Evolutionary conservation across 2,888 invertebrate species (phyloP).

Genomic region (Hydrotaea cyrtoneurina): DNA sequence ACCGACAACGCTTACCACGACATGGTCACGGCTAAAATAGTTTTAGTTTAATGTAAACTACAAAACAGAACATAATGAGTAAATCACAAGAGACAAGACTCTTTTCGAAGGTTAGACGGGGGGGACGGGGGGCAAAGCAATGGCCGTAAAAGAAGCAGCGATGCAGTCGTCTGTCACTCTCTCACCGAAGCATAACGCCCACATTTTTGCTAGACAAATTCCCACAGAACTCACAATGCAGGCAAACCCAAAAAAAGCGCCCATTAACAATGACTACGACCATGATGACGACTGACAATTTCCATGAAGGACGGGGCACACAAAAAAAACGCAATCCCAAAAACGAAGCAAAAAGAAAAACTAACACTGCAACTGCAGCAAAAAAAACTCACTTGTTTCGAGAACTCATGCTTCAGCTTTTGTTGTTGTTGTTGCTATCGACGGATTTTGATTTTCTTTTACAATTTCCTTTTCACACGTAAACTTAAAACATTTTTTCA

Average conservation of each 20-base stretch:
- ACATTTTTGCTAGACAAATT: slow-evolving; percentile 57
- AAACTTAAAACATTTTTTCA: slow-evolving; percentile 15
- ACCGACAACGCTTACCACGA: neutral
- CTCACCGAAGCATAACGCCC: slow-evolving; percentile 75
- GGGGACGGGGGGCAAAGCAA: neutral
- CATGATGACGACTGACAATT: slow-evolving; percentile 14
- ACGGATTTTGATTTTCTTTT: slow-evolving; percentile 22
- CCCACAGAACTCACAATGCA: slow-evolving; percentile 11
- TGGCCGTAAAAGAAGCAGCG: neutral
- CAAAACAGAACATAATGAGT: neutral
- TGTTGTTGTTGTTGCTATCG: slow-evolving; percentile 32
- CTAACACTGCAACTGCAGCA: slow-evolving; percentile 9
- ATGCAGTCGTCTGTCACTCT: slow-evolving; percentile 45
- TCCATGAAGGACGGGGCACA: slow-evolving; percentile 4
- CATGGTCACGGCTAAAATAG: neutral
- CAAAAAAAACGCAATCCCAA: neutral
- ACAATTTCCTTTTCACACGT: slow-evolving; percentile 3
- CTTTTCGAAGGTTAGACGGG: neutral
- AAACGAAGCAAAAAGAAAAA: neutral
- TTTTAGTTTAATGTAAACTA: too few species aligned
- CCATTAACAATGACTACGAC: slow-evolving; percentile 3
- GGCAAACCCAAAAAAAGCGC: too few species aligned
- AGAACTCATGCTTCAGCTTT: slow-evolving; percentile 73
- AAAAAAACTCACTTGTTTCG: slow-evolving; percentile 77
- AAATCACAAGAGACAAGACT: neutral